Base-by-base conservation (phyloP, 1,140 invertebrate genomes). In the Macrobrachium rosenbergii region DNA sequence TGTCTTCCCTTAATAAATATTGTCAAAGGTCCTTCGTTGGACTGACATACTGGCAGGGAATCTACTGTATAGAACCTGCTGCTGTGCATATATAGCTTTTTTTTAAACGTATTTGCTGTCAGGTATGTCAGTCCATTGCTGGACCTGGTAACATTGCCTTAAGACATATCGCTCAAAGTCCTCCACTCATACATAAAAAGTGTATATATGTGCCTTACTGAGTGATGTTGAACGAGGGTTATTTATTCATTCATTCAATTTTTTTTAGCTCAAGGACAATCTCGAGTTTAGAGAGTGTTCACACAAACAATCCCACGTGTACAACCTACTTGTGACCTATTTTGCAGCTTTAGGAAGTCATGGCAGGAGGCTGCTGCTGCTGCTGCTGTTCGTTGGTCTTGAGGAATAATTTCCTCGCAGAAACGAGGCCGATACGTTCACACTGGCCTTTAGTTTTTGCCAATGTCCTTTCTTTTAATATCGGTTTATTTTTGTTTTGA, bases 161-260 rank as follows among this genome's bases (percentile, higher is more conserved):
- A 87, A 76, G 69, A 85, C 78, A 87, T 82, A 87, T 81, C 85
- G 85, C 85, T 87, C 85, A 87, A 37, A 81, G 63, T 75, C 59
- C 58, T 43, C 28, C 60, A 67, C 72, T 67, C 79, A 63, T 37
- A 37, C 28, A 37, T 37, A 37, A 37, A 81, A 87, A 21, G 85
- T 75, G 78, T 87, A 81, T 79, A 80, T 28, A 86, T 87, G 85
- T 87, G 85, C 85, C 85, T 87, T 82, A 81, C 12, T 12, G 52
- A 52, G 52, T 52, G 52, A 10, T 52, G 52, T 52, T 52, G 12
- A 52, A 52, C 52, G 12, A 52, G 52, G 62, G 43, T 72, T 37
- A 81, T 62, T 87, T 72, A 60, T 21, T 72, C 64, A 75, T 79
- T 63, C 64, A 73, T 58, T 75, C 59, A 43, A 43, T 37, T 63